Conservation (phyloP, 2,797 vertebrate genomes). For the Spinus pinus region DNA sequence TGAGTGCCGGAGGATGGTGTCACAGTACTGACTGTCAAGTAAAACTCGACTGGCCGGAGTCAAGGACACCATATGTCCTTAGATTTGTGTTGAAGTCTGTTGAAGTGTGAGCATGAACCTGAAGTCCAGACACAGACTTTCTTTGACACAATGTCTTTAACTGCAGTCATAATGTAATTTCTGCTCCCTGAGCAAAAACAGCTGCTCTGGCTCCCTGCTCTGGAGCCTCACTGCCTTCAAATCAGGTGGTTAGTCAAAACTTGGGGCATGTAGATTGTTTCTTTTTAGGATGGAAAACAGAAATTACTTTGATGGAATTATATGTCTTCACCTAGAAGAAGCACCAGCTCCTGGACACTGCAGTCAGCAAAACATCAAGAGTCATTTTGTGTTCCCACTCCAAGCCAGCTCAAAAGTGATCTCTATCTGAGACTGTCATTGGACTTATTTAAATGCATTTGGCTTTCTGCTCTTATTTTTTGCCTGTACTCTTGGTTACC, state of each 20-base stretch:
- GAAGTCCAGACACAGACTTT: neutral
- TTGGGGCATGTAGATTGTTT: neutral
- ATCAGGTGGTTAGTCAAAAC: neutral
- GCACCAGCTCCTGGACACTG: neutral
- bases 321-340: neutral
- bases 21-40: neutral
- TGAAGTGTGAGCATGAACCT: constrained; percentile 27
- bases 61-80: constrained; percentile 12
- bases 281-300: neutral
- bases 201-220: neutral
- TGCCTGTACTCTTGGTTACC: neutral
- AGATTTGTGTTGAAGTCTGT: neutral
- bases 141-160: neutral
- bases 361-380: neutral
- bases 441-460: neutral
- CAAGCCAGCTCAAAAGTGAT: neutral
- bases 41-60: neutral
- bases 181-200: neutral
- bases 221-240: neutral
- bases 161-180: neutral
- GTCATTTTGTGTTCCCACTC: neutral
- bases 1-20: neutral
- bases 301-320: neutral
- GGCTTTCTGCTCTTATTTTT: constrained; percentile 3
- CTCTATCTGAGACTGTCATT: neutral